Evolutionary conservation across 2,113 vertebrate species (phyloP).

Genomic region (Chinchilla lanigera): DNA sequence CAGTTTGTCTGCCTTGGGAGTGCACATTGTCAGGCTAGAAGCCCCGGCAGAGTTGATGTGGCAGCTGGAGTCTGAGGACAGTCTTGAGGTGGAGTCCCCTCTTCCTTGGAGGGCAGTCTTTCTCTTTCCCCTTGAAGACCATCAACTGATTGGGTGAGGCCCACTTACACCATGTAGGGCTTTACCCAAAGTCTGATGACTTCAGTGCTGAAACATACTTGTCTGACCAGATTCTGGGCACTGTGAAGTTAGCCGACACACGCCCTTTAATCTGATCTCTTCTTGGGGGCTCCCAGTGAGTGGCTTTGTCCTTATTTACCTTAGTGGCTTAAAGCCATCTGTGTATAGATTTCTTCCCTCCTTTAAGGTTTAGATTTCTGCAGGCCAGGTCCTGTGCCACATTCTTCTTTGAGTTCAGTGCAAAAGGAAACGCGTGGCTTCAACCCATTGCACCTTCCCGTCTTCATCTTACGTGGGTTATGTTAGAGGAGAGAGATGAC

Average conservation of each 20-base stretch:
- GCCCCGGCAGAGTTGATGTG: not conserved
- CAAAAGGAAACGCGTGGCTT: not conserved
- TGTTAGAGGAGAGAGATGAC: not conserved
- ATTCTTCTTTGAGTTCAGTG: not conserved
- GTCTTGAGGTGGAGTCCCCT: not conserved
- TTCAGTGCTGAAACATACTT: not conserved
- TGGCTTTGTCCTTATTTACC: not conserved
- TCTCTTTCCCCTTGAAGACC: not conserved
- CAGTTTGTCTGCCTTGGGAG: not conserved
- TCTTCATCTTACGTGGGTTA: not conserved
- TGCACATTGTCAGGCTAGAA: not conserved
- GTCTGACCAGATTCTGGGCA: not conserved
- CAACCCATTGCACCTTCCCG: not conserved
- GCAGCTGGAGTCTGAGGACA: not conserved
- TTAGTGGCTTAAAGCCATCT: not conserved
- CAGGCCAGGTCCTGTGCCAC: not conserved
- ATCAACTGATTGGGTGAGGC: not conserved
- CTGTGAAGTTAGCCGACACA: not conserved
- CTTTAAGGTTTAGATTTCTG: not conserved
- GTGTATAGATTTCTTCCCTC: not conserved
- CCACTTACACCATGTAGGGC: not conserved
- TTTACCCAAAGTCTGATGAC: not conserved
- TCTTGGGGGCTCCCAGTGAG: not conserved
- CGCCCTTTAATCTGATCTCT: not conserved
- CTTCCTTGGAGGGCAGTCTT: not conserved